Percentiles rank a stretch among this genome's conserved stretches.
Conservation (phyloP, 2,797 vertebrate species). For the Liasis olivaceus region DNA sequence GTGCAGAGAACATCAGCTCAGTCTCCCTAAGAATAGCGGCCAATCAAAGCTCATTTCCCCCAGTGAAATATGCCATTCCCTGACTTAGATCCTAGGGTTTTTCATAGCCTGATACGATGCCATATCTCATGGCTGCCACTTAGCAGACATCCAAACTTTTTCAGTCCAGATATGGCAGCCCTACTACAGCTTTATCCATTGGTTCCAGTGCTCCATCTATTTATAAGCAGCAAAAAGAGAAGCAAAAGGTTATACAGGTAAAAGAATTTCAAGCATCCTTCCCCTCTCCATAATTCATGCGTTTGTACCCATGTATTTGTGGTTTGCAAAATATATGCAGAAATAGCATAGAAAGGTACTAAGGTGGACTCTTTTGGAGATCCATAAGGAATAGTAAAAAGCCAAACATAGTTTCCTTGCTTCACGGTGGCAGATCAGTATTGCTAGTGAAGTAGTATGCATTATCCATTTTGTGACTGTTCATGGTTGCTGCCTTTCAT, state of each 20-base stretch:
- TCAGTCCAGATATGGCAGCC: not conserved
- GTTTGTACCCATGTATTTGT: not conserved
- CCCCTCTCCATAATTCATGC: not conserved
- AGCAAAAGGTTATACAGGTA: not conserved
- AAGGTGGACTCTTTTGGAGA: not conserved
- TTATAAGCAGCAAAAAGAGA: not conserved
- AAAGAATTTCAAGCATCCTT: not conserved
- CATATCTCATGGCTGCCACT: not conserved
- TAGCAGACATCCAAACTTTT: not conserved
- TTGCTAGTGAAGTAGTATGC: not conserved
- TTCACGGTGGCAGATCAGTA: not conserved
- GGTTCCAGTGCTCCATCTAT: not conserved
- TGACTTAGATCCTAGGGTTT: not conserved
- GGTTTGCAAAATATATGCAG: not conserved
- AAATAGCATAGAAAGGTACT: not conserved
- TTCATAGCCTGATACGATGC: not conserved
- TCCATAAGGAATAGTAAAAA: not conserved
- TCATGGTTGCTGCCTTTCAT: not conserved
- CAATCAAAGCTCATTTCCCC: not conserved
- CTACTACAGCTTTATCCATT: not conserved
- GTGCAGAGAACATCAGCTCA: not conserved
- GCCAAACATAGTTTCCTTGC: not conserved
- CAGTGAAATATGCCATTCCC: not conserved
- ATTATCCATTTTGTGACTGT: not conserved
- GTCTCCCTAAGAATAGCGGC: not conserved